Evolutionary conservation across 2,888 invertebrate species (phyloP).

Genomic region (Apamea sordens): DNA sequence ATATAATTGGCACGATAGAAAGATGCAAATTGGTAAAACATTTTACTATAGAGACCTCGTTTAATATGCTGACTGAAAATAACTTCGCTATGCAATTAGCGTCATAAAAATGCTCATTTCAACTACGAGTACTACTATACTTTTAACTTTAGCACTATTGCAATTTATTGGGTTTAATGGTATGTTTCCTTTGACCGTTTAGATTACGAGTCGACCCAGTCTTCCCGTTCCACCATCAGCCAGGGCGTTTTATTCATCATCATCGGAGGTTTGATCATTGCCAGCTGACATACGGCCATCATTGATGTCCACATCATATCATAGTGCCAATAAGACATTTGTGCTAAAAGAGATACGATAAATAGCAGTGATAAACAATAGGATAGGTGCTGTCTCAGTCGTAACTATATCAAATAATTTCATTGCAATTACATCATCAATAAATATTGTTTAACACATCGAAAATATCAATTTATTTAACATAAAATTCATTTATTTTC

Average conservation of each 20-base stretch:
- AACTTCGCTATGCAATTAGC: slow-evolving; percentile 36
- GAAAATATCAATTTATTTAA: slow-evolving; percentile 59
- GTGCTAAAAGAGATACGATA: slow-evolving; percentile 73
- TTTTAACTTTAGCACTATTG: neutral
- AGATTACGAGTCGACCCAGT: slow-evolving; percentile 88
- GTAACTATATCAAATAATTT: slow-evolving; percentile 38
- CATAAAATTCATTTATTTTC: slow-evolving; percentile 45
- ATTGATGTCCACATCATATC: slow-evolving; percentile 57
- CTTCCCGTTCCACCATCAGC: slow-evolving; percentile 76
- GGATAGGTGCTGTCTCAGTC: slow-evolving; percentile 54
- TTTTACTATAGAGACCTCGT: slow-evolving; percentile 37
- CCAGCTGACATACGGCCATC: slow-evolving; percentile 80
- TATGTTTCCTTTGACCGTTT: slow-evolving; percentile 51
- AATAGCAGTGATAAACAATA: slow-evolving; percentile 66
- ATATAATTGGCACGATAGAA: slow-evolving; percentile 50
- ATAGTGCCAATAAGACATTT: slow-evolving; percentile 83
- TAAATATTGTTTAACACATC: slow-evolving; percentile 60
- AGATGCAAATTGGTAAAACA: slow-evolving; percentile 39
- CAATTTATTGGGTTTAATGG: slow-evolving; percentile 14
- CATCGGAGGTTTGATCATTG: slow-evolving; percentile 72
- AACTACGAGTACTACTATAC: neutral
- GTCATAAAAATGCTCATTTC: slow-evolving; percentile 15
- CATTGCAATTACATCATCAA: slow-evolving; percentile 33
- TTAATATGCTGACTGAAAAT: slow-evolving; percentile 34
- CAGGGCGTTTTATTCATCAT: slow-evolving; percentile 72